phyloP scores from a whole-genome alignment of 2,888 invertebrate species.

The Protophormia terraenovae region DNA sequence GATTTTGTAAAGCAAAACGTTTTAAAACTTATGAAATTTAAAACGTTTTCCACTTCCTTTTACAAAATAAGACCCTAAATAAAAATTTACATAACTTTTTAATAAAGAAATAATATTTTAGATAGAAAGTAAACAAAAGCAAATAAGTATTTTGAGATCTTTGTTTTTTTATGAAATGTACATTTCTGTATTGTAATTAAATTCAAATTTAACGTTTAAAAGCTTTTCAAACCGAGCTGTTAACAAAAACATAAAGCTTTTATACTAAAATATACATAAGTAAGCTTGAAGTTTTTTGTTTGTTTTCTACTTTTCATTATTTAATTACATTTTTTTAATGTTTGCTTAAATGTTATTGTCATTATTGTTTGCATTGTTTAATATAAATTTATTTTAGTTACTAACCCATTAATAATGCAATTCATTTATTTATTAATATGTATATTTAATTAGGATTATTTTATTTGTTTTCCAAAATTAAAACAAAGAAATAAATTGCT shows the following conservation, averaged over 20 bases:
- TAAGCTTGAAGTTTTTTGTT: slow-evolving; percentile 29
- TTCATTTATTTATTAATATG: not conserved
- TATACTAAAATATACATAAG: not conserved
- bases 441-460: not conserved
- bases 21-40: no score
- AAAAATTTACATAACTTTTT: no score
- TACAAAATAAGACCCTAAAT: no score
- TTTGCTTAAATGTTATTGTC: slow-evolving; percentile 66
- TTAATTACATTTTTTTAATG: no score
- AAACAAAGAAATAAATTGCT: slow-evolving; percentile 42
- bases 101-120: not conserved
- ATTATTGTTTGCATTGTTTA: slow-evolving; percentile 57
- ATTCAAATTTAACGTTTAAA: slow-evolving; percentile 16
- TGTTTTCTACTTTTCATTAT: slow-evolving; percentile 32
- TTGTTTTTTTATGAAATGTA: not conserved
- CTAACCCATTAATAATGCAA: slow-evolving; percentile 14
- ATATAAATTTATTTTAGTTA: not conserved
- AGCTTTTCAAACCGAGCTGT: not conserved
- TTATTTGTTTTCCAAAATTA: not conserved
- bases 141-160: not conserved
- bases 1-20: no score
- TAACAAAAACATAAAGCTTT: slow-evolving; percentile 17
- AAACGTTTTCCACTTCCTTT: no score
- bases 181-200: not conserved
- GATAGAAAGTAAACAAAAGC: not conserved